Evolutionary conservation across 1,140 invertebrate species (phyloP), one percentile per base, ranked within the genome.

Genomic region (Nasonia giraulti): DNA sequence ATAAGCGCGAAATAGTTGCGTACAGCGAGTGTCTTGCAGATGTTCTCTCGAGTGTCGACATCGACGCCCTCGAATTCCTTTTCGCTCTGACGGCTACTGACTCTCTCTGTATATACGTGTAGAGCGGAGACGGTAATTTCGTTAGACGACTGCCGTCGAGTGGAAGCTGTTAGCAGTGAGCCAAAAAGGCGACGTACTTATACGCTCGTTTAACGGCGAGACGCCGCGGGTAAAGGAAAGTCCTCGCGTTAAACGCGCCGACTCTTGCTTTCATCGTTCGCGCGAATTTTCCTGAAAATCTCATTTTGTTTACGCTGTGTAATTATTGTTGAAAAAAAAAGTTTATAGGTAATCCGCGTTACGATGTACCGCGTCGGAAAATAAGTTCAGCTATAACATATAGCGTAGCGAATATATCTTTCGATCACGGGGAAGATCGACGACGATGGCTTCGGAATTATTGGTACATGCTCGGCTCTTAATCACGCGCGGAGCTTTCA

Each of bases 401-500:
- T 14, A 50, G 27, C 37, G 27, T 40, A n/a, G 12, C 11, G 73
- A 10, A 2, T 27, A 23, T 62, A 23, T 62, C n/a, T 33, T 31
- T 47, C 47, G 27, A 83, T 83, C 40, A 71, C n/a, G 37, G 20
- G 50, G n/a, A 78, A 80, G 66, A 77, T 68, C 73, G 33, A 76
- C 73, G 33, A 76, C 55, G 23, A 44, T 62, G 10, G 55, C 27
- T 6, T 47, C 0, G 66, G 62, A 33, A 68, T 76, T 44, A 77
- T 47, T 55, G 55, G n/a, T 12, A 37, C 27, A 2, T 20, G 20
- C n/a, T 55, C 40, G 40, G 62, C 75, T 33, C 50, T 77, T 83
- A 83, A 83, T 83, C 75, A 73, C 80, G 17, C 55, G 27, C 55
- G 27, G 27, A 71, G 83, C 77, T 84, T 80, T 80, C 10, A 47